These are phyloP conservation scores for Melipona beecheii DNA, from an alignment of 2,888 invertebrate genomes.

Conservation along the genomic window DNA sequence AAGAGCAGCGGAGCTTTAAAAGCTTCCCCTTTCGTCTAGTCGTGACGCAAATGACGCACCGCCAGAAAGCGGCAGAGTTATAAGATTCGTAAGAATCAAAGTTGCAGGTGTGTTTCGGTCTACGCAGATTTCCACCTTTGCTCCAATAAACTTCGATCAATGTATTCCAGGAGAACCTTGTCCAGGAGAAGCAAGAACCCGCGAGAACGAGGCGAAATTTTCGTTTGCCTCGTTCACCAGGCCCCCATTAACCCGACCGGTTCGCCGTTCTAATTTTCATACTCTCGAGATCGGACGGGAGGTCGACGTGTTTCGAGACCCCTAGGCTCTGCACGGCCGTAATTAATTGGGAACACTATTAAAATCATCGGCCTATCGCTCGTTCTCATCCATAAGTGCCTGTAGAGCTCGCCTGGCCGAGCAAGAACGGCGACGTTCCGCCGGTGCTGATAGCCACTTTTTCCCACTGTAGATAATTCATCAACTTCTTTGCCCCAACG, in stretches of 20 bases:
- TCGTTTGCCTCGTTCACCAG: conserved; percentile 50
- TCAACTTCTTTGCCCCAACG: conserved; percentile 38
- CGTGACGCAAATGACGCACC: conserved; percentile 61
- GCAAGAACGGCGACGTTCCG: conserved; percentile 40
- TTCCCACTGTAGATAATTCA: conserved; percentile 48
- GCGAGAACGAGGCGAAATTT: conserved; percentile 17
- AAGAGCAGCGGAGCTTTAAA: conserved; percentile 58
- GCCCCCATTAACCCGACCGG: conserved; percentile 59
- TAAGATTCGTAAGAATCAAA: neutral
- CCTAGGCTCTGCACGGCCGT: conserved; percentile 50
- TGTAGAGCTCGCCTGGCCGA: conserved; percentile 10
- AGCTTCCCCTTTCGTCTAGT: conserved; percentile 64
- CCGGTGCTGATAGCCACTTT: conserved; percentile 44
- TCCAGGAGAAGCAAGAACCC: neutral
- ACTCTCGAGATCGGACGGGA: conserved; percentile 50
- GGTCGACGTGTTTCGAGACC: conserved; percentile 61
- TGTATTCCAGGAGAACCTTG: neutral
- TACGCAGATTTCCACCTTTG: neutral
- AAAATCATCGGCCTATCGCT: conserved; percentile 63
- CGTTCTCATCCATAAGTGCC: conserved; percentile 48
- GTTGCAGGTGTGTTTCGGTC: neutral
- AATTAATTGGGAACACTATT: conserved; percentile 68
- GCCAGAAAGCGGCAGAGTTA: conserved; percentile 21
- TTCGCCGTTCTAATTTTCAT: conserved; percentile 66
- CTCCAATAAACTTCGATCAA: neutral